phyloP scores from a whole-genome alignment of 2,113 vertebrate species.

The Polypterus senegalus region DNA sequence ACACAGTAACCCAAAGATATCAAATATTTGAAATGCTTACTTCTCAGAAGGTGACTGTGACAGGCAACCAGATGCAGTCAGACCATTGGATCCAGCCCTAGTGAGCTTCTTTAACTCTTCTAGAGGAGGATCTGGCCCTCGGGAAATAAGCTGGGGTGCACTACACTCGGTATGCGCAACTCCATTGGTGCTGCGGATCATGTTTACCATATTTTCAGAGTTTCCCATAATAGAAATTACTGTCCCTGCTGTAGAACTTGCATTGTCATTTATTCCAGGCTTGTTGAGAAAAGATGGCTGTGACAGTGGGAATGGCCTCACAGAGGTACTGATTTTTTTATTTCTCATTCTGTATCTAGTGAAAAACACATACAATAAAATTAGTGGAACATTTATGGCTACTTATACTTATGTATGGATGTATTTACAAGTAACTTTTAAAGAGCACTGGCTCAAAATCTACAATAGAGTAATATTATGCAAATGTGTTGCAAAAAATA shows the following conservation, averaged over 20 bases:
- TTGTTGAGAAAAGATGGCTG: slow-evolving; percentile 52
- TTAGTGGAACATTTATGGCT: slow-evolving; percentile 2
- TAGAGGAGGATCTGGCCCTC: slow-evolving; percentile 58
- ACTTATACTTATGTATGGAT: neutral
- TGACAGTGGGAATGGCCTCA: slow-evolving; percentile 61
- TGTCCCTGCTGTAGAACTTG: slow-evolving; percentile 51
- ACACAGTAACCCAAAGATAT: neutral
- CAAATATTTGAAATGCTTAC: slow-evolving; percentile 41
- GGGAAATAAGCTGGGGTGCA: slow-evolving; percentile 68
- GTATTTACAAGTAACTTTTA: too few relatives aligned
- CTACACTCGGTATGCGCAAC: slow-evolving; percentile 46
- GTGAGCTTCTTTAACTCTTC: slow-evolving; percentile 66
- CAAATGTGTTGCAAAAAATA: too few relatives aligned
- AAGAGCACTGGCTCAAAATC: too few relatives aligned
- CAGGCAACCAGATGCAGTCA: slow-evolving; percentile 44
- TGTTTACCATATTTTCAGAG: slow-evolving; percentile 58
- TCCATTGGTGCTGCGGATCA: slow-evolving; percentile 48
- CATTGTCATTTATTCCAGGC: slow-evolving; percentile 49
- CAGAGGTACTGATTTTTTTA: slow-evolving; percentile 76
- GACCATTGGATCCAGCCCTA: slow-evolving; percentile 48
- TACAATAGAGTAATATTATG: too few relatives aligned
- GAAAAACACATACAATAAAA: slow-evolving; percentile 10
- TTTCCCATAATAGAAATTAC: slow-evolving; percentile 59
- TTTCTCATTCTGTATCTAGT: slow-evolving; percentile 80
- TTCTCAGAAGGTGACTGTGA: slow-evolving; percentile 62